Base-by-base conservation (phyloP, 2,113 vertebrate genomes). In the Myrmophylax atrothorax region DNA sequence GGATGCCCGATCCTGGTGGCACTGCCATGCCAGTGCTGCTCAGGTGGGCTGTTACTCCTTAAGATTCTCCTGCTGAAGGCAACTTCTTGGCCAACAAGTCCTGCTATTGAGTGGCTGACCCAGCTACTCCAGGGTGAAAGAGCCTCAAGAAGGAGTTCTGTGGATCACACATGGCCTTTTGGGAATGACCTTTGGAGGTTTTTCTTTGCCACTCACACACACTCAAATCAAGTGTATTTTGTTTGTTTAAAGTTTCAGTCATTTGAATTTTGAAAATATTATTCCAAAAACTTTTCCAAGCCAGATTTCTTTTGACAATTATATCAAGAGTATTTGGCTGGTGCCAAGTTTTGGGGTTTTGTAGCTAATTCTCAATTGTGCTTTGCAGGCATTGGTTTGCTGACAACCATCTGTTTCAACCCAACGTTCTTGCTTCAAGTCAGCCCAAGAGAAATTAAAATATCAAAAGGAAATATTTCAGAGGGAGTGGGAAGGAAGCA, bases 281-380 rank as follows among this genome's bases (percentile, higher is more conserved):
- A 96, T 93, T 96, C 74, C 4, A 76, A 84, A 87, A n/a, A 18
- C 47, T 64, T 75, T 92, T 93, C 60, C 58, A 22, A 90, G 85
- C 42, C 97, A 98, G 97, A 97, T 97, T 98, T 98, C 97, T 98
- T 98, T 98, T 98, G 97, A 98, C 96, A 97, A 95, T 97, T 97
- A 74, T 84, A 95, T 97, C 95, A 96, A 94, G 93, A 96, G 93
- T 84, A 82, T 80, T 56, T 1, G 15, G 83, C 49, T 70, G 81
- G 63, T 96, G 97, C 93, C 93, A 97, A 97, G 87, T 94, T 96
- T 93, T 85, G 55, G 87, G 64, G n/a, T 97, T 95, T 91, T 94
- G 86, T 95, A 94, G 25, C 81, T 97, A 95, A 98, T 97, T 97
- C 97, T 97, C 95, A 96, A 96, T 97, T 97, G 93, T 97, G 95